Evolutionary conservation across 2,113 vertebrate genomes (phyloP).

Genomic region (Cololabis saira): DNA sequence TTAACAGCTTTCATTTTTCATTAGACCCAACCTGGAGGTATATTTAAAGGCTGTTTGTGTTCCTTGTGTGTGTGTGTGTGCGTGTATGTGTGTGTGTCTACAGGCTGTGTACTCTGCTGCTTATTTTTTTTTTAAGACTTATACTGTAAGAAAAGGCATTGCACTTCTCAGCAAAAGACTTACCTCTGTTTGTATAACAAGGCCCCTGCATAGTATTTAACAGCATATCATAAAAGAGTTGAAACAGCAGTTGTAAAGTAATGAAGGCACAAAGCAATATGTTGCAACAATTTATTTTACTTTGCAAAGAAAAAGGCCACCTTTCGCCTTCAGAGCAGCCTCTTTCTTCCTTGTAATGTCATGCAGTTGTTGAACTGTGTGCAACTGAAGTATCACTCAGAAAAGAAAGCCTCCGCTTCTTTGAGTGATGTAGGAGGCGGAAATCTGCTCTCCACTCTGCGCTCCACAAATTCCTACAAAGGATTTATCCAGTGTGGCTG

Average conservation of each 20-base stretch:
- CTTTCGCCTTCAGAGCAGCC: constrained; percentile 28
- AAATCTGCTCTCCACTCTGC: constrained; percentile 35
- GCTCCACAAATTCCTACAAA: constrained; percentile 54
- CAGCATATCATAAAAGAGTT: no score
- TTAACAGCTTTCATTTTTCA: constrained; percentile 55
- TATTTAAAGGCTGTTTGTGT: constrained; percentile 25
- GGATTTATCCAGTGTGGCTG: constrained; percentile 49
- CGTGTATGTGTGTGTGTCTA: neutral
- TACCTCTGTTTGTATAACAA: no score
- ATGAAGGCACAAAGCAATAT: constrained; percentile 26
- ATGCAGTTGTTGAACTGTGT: constrained; percentile 39
- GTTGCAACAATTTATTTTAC: constrained; percentile 33
- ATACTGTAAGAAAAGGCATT: constrained; percentile 4
- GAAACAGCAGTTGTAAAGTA: constrained; percentile 28
- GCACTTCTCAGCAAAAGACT: constrained; percentile 16
- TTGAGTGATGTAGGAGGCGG: constrained; percentile 57
- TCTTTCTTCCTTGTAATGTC: constrained; percentile 44
- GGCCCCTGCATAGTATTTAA: no score
- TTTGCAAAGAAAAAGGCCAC: constrained; percentile 6
- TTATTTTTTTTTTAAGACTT: constrained; percentile 24
- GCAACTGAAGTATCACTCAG: constrained; percentile 45
- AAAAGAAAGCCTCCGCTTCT: constrained; percentile 39
- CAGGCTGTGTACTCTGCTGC: neutral
- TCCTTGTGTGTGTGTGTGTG: neutral
- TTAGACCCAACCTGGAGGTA: constrained; percentile 46